Evolutionary conservation across 2,113 vertebrate species (phyloP).

Genomic region (Grus americana): DNA sequence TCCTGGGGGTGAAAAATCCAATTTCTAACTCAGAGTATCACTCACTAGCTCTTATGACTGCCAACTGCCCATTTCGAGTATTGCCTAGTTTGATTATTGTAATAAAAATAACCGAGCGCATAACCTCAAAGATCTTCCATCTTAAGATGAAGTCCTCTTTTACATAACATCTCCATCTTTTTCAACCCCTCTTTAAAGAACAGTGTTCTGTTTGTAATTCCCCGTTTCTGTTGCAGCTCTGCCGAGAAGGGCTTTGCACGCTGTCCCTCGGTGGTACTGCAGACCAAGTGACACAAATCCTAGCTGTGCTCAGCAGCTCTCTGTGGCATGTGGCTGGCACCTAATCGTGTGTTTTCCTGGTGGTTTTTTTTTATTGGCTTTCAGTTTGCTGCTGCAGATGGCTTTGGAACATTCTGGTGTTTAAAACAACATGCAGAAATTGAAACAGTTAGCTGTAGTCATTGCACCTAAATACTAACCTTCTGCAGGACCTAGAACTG

Average conservation of each 20-base stretch:
- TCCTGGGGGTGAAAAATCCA: background rate
- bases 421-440: background rate
- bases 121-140: fast-evolving
- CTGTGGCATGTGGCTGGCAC: background rate
- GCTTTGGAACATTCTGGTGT: background rate
- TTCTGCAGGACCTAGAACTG: background rate
- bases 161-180: fast-evolving
- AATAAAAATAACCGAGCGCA: fast-evolving
- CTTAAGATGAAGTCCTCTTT: background rate
- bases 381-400: background rate
- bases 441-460: background rate
- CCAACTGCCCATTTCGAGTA: background rate
- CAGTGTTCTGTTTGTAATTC: too few relatives aligned
- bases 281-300: background rate
- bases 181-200: fast-evolving
- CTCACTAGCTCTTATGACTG: background rate
- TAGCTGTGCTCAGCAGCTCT: background rate
- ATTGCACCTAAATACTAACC: background rate
- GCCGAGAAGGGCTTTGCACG: background rate
- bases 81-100: background rate
- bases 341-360: background rate
- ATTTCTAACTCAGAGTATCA: fast-evolving
- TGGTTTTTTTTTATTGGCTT: background rate
- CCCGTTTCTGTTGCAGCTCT: background rate
- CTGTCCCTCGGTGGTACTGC: background rate